Evolutionary conservation across 1,140 invertebrate genomes (phyloP).

Genomic region (Drusus annulatus): DNA sequence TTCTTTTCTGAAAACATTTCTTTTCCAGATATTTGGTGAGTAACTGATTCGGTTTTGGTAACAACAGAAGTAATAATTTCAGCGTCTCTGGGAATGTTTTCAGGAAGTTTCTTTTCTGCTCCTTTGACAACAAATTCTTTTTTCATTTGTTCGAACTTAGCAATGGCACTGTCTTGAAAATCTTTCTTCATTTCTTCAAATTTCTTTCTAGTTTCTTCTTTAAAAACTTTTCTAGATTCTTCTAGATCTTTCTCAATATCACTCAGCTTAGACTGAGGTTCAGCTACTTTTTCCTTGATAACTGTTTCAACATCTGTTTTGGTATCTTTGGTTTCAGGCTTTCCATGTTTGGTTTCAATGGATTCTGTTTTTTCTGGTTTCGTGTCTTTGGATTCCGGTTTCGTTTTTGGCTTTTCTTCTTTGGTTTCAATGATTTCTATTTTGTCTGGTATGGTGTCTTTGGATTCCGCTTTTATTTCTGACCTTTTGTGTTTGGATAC

Average conservation of each 20-base stretch:
- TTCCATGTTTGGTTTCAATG: background rate
- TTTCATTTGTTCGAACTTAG: conserved; percentile 57
- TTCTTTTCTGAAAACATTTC: conserved; percentile 69
- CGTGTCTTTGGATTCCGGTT: conserved; percentile 19
- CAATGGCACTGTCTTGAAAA: conserved; percentile 49
- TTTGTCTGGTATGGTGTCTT: background rate
- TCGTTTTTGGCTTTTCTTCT: no score
- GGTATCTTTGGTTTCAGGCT: background rate
- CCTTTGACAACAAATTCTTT: conserved; percentile 49
- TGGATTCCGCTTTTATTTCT: conserved; percentile 10
- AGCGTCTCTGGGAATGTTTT: conserved; percentile 23
- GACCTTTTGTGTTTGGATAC: background rate
- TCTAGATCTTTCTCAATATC: conserved; percentile 44
- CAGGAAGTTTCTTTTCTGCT: conserved; percentile 38
- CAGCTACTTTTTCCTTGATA: conserved; percentile 32
- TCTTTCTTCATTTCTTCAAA: conserved; percentile 55
- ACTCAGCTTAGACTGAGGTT: conserved; percentile 17
- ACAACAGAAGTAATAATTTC: conserved; percentile 63
- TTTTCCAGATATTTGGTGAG: conserved; percentile 68
- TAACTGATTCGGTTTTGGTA: conserved; percentile 69
- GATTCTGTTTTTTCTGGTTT: background rate
- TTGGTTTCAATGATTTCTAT: no score
- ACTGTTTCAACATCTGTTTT: conserved; percentile 24
- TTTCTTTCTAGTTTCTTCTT: conserved; percentile 53
- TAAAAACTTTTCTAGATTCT: conserved; percentile 46